Conservation (phyloP, 2,797 vertebrate species). For the Brachyalestes nurse region DNA sequence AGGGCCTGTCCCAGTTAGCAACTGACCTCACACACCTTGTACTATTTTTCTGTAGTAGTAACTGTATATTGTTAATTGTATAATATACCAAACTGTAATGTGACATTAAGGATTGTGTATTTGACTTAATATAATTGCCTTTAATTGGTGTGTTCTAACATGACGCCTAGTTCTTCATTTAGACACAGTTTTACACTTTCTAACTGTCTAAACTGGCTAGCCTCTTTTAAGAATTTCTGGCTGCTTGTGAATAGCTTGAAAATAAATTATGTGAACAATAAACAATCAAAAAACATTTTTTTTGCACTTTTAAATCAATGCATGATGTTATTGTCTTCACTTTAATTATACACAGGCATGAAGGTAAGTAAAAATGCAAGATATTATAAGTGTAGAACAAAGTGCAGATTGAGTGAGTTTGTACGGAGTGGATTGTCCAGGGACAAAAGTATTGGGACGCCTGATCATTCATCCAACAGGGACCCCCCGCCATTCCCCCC, state of each 20-base stretch:
- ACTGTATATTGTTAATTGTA: not conserved
- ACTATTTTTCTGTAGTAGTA: slow-evolving; percentile 9
- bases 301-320: too few species aligned
- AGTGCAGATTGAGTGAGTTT: too few species aligned
- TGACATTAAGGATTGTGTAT: not conserved
- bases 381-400: too few species aligned
- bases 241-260: not conserved
- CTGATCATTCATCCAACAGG: too few species aligned
- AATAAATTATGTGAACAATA: not conserved
- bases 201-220: not conserved
- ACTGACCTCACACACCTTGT: slow-evolving; percentile 50
- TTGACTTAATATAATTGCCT: not conserved
- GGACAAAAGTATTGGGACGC: too few species aligned
- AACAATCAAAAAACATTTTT: too few species aligned
- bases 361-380: too few species aligned
- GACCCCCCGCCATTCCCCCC: too few species aligned
- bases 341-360: too few species aligned
- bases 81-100: not conserved
- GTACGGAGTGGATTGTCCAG: too few species aligned
- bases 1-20: slow-evolving; percentile 69
- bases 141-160: slow-evolving; percentile 10
- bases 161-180: not conserved
- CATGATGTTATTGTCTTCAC: too few species aligned
- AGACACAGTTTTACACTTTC: not conserved
- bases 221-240: not conserved